These are phyloP conservation scores for Tethea ocularis DNA, from an alignment of 2,888 invertebrate species.

Conservation along the genomic window DNA sequence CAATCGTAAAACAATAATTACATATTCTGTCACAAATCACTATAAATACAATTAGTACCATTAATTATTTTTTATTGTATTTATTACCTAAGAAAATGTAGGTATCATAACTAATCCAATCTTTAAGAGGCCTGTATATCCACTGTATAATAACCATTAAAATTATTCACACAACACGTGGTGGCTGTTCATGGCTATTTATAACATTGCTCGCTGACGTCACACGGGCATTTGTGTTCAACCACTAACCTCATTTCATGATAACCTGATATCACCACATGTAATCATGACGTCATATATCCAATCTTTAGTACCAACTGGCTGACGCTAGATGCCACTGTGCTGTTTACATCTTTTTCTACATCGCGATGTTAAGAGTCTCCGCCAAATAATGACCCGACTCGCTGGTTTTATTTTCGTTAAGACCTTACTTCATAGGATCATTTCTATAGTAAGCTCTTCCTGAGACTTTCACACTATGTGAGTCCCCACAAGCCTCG, in stretches of 20 bases:
- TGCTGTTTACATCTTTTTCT: not conserved
- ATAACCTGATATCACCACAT: slow-evolving; percentile 2
- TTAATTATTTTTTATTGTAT: no score
- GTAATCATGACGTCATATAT: not conserved
- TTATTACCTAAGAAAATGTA: no score
- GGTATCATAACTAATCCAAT: no score
- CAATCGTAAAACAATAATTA: no score
- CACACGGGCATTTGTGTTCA: not conserved
- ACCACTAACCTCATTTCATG: not conserved
- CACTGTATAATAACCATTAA: no score
- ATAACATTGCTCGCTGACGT: not conserved
- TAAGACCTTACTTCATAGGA: slow-evolving; percentile 11
- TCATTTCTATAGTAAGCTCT: slow-evolving; percentile 14
- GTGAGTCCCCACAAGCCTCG: slow-evolving; percentile 11
- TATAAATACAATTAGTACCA: no score
- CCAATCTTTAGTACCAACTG: not conserved
- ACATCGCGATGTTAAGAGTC: slow-evolving; percentile 1
- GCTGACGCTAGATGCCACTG: not conserved
- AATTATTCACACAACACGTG: slow-evolving; percentile 6
- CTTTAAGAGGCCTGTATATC: not conserved
- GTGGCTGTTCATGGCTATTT: slow-evolving; percentile 1
- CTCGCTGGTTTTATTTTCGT: not conserved
- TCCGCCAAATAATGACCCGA: not conserved
- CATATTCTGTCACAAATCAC: no score
- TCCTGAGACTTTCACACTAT: slow-evolving; percentile 13